Evolutionary conservation across 2,888 invertebrate genomes (phyloP).

Genomic region (Sacculina carcini): DNA sequence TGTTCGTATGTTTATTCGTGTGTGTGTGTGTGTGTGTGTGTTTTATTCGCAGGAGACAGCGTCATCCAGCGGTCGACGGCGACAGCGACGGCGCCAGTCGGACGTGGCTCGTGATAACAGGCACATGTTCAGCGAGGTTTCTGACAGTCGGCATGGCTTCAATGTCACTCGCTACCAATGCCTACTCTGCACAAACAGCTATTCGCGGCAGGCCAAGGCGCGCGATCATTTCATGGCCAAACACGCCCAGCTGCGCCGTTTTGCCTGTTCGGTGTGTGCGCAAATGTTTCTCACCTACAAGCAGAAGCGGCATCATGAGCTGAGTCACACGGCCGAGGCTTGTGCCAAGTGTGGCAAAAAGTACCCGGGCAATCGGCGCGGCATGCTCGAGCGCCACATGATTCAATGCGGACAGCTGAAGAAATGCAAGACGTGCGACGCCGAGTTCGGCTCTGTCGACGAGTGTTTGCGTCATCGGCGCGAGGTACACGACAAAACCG

Average conservation of each 20-base stretch:
- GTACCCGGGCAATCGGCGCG: slow-evolving; percentile 1
- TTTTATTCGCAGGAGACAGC: too few species aligned
- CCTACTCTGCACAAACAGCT: background rate
- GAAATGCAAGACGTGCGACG: background rate
- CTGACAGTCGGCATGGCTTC: too few species aligned
- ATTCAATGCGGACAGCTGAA: background rate
- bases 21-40: too few species aligned
- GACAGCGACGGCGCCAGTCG: background rate
- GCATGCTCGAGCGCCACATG: slow-evolving; percentile 1
- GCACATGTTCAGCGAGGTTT: background rate
- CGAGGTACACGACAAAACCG: slow-evolving; percentile 1
- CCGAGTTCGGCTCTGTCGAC: background rate
- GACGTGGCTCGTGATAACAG: background rate
- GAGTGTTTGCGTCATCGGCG: background rate
- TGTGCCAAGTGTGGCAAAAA: background rate
- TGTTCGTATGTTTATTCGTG: too few species aligned
- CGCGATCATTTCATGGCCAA: slow-evolving; percentile 2
- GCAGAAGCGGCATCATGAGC: slow-evolving; percentile 4
- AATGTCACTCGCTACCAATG: background rate
- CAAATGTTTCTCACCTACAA: slow-evolving; percentile 1
- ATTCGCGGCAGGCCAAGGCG: background rate
- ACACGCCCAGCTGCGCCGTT: background rate
- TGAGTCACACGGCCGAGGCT: slow-evolving; percentile 1
- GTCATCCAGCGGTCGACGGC: too few species aligned
- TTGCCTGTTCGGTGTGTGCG: background rate